phyloP scores from a whole-genome alignment of 2,888 invertebrate genomes.

The Troides helena region DNA sequence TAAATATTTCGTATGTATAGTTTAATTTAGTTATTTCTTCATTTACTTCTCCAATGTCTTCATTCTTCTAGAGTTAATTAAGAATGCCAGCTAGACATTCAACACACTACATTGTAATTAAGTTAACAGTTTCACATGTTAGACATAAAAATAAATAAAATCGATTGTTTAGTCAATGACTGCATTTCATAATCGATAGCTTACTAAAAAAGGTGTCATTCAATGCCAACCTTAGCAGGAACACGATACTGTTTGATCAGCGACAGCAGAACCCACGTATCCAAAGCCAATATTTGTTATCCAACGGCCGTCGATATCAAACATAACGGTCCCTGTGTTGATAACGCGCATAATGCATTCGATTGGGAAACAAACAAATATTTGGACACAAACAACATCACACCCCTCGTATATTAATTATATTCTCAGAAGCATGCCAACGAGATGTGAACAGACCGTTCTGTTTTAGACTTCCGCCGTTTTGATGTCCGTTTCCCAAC shows the following conservation, averaged over 20 bases:
- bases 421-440: constrained; percentile 11
- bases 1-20: too few species aligned
- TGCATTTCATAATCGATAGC: not conserved
- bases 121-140: not conserved
- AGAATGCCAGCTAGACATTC: too few species aligned
- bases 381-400: constrained; percentile 14
- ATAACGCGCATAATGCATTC: constrained; percentile 27
- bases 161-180: not conserved
- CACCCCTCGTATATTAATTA: not conserved
- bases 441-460: constrained; percentile 5
- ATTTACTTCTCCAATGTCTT: too few species aligned
- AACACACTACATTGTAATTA: too few species aligned
- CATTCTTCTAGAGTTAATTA: too few species aligned
- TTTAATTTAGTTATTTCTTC: too few species aligned
- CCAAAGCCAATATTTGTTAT: constrained; percentile 23
- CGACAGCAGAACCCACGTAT: constrained; percentile 24
- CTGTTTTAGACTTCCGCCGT: constrained; percentile 18
- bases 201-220: constrained; percentile 12
- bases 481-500: constrained; percentile 1
- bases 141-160: not conserved
- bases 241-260: constrained; percentile 24
- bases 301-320: constrained; percentile 26
- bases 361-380: constrained; percentile 24
- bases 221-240: constrained; percentile 18
- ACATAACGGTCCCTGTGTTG: constrained; percentile 28